phyloP scores from a whole-genome alignment of 2,113 vertebrate genomes.

The Muntiacus reevesi region DNA sequence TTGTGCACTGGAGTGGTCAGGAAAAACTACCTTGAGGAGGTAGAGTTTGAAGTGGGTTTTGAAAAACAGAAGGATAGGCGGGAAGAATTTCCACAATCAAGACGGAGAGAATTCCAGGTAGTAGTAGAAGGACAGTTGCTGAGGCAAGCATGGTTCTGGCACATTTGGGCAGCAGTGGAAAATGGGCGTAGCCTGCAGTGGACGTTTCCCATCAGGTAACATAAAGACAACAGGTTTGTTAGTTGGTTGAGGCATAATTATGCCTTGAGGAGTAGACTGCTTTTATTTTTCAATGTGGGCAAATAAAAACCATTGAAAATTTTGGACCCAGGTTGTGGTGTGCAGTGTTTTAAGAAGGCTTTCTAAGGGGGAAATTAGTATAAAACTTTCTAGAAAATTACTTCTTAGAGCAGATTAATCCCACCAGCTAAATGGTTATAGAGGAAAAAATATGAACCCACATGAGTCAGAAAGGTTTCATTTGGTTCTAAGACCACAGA shows the following conservation, averaged over 20 bases:
- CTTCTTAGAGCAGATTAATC: neutral
- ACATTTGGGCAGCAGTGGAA: neutral
- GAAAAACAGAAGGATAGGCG: neutral
- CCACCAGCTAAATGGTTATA: neutral
- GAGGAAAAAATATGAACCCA: conserved; percentile 11
- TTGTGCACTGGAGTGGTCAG: neutral
- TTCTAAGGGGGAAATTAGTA: neutral
- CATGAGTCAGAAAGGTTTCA: neutral
- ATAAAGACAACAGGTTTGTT: neutral
- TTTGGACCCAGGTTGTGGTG: neutral
- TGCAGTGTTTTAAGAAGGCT: neutral
- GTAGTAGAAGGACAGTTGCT: neutral
- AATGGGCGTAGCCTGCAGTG: neutral
- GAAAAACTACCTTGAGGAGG: neutral
- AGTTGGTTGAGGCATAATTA: conserved; percentile 3
- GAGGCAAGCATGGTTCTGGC: neutral
- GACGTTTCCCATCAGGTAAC: neutral
- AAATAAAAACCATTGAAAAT: neutral
- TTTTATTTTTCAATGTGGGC: neutral
- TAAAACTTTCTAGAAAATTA: conserved; percentile 28
- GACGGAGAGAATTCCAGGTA: neutral
- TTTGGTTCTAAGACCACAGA: neutral
- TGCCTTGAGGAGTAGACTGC: neutral
- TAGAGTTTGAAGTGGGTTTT: neutral
- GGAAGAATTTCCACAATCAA: conserved; percentile 22